Evolutionary conservation across 2,888 invertebrate species (phyloP).

Genomic region (Adineta ricciae): DNA sequence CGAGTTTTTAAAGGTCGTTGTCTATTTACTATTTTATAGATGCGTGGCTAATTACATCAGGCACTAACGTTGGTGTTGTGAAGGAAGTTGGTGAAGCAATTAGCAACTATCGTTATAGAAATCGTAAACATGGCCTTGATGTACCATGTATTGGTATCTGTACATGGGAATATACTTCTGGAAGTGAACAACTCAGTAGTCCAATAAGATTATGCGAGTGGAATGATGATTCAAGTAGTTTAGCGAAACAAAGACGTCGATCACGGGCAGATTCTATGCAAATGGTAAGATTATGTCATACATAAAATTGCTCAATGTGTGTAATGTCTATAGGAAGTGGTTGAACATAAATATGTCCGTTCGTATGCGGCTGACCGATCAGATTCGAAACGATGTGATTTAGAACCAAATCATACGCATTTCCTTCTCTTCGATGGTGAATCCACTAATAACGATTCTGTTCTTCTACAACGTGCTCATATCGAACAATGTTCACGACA

Average conservation of each 20-base stretch:
- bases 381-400: neutral
- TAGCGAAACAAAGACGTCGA: neutral
- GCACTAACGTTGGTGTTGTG: neutral
- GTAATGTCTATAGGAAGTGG: neutral
- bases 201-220: fast-evolving
- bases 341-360: neutral
- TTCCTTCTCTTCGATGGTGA: neutral
- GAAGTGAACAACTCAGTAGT: neutral
- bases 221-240: neutral
- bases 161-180: neutral
- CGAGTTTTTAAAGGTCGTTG: too few species aligned
- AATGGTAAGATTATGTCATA: neutral
- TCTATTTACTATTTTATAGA: neutral
- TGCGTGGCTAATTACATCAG: neutral
- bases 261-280: neutral
- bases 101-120: neutral
- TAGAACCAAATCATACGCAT: neutral
- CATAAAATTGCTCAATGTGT: neutral
- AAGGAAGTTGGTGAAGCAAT: neutral
- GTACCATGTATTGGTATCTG: neutral
- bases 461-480: neutral
- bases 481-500: neutral
- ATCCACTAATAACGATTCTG: neutral
- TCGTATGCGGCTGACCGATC: neutral
- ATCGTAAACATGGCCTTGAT: neutral